These are phyloP conservation scores for Indri indri DNA, from an alignment of 2,113 vertebrate genomes.

Conservation along the genomic window DNA sequence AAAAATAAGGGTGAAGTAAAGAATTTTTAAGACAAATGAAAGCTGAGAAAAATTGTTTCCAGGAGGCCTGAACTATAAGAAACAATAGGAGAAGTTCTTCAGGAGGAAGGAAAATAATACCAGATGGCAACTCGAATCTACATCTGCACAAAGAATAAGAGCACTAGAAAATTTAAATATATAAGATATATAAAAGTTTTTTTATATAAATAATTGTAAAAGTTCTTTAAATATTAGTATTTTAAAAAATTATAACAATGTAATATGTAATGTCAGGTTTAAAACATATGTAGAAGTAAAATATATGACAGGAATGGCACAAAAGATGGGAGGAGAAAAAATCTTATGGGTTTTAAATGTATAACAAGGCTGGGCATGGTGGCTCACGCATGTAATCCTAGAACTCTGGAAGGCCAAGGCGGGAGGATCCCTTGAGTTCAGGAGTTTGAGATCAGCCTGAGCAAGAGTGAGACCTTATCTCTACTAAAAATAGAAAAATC, in stretches of 20 bases:
- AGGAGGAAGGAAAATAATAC: not conserved
- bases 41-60: not conserved
- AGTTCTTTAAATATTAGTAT: not conserved
- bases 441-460: no score
- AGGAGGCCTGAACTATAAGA: not conserved
- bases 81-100: not conserved
- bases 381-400: no score
- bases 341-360: not conserved
- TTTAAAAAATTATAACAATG: not conserved
- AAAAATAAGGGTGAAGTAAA: not conserved
- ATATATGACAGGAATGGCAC: not conserved
- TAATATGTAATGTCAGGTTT: not conserved
- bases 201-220: not conserved
- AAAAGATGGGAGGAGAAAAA: not conserved
- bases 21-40: not conserved
- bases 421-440: no score
- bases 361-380: no score
- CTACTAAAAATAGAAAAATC: no score
- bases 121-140: not conserved
- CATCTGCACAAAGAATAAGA: not conserved
- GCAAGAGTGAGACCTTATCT: no score
- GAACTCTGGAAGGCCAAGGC: no score
- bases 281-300: not conserved
- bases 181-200: not conserved
- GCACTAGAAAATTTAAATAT: not conserved